phyloP scores from a whole-genome alignment of 2,113 vertebrate genomes.

The Meleagris gallopavo region DNA sequence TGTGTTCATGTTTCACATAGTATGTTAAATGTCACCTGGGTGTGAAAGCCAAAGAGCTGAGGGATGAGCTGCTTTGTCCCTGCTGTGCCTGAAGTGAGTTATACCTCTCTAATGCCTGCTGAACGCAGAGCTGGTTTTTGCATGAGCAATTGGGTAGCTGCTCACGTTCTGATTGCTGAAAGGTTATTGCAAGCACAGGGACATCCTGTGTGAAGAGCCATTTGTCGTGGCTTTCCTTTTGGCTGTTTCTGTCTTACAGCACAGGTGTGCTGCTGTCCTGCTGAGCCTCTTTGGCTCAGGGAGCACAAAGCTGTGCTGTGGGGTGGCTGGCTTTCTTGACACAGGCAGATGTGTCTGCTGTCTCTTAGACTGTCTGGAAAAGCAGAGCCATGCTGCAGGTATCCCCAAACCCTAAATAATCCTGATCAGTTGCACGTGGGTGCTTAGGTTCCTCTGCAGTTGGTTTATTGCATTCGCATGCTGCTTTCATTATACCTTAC shows the following conservation, averaged over 20 bases:
- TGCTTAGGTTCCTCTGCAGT: conserved; percentile 36
- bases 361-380: not conserved
- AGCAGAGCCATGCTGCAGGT: not conserved
- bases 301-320: not conserved
- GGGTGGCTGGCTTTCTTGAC: not conserved
- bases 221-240: conserved; percentile 37
- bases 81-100: not conserved
- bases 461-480: conserved; percentile 41
- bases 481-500: conserved; percentile 70
- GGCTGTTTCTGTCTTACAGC: not conserved
- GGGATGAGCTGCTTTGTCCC: not conserved
- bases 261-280: not conserved
- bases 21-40: not conserved
- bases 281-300: not conserved
- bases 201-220: not conserved
- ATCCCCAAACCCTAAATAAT: not conserved
- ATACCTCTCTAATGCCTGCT: not conserved
- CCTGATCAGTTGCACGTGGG: not conserved
- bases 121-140: not conserved
- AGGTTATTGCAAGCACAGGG: not conserved
- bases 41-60: not conserved
- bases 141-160: not conserved
- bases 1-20: not conserved
- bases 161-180: not conserved
- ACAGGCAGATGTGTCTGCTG: not conserved